Evolutionary conservation across 2,797 vertebrate genomes (phyloP), one percentile per base, ranked within the genome.

Genomic region (Aphelocoma californica): DNA sequence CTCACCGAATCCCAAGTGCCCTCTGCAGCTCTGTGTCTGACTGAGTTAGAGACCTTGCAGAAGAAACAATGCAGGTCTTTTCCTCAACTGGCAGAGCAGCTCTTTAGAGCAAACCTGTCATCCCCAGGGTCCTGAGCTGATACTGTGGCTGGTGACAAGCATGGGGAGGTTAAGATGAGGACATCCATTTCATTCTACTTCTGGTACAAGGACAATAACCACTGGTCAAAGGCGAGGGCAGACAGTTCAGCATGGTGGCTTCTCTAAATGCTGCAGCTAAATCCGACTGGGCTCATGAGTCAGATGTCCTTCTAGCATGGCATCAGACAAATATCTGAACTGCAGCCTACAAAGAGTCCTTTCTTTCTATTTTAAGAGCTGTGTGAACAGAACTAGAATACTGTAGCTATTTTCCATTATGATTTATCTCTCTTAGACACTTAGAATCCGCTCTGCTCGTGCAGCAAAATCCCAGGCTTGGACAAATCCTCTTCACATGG

Each of bases 291-390:
- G 70, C 56, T 90, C 40, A 14, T 88, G 86, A 92, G 77, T 95
- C 94, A 94, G 73, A 95, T 45, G 40, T 66, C 95, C 84, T 91
- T 71, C 61, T 83, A 94, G 65, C 75, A 50, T 60, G 69, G 93
- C 89, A 86, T 88, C 86, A 95, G 93, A 81, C 67, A 93, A 94
- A 58, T 51, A 81, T 88, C 85, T 92, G 85, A 92, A 51, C 92
- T 71, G 65, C 40, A 93, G 87, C 66, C 51, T 53, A 96, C 89
- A 96, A 95, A 94, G 89, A 61, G 65, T 23, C 72, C 80, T 79
- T 96, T 94, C 50, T 96, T 95, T 90, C 95, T 96, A 96, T 97
- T 96, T 97, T 94, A 90, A 84, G 89, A 75, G 47, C 87, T 95
- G 34, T 93, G 87, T 95, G 96, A 96, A 88, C 65, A 88, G 82